Evolutionary conservation across 2,888 invertebrate genomes (phyloP).

Genomic region (Lumbricus terrestris): DNA sequence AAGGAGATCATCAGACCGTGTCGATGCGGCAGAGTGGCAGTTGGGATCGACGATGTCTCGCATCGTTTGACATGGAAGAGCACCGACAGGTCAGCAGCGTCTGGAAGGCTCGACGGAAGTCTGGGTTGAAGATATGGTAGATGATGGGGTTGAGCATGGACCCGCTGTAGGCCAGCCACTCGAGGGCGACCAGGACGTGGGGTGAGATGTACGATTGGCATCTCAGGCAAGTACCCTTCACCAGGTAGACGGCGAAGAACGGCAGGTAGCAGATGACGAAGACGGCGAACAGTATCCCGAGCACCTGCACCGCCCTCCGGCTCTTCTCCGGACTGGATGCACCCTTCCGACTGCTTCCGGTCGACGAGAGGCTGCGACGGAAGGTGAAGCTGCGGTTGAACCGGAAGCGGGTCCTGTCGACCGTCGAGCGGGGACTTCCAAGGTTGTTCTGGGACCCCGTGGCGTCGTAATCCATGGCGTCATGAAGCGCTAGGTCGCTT

Average conservation of each 20-base stretch:
- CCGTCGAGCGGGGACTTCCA: background rate
- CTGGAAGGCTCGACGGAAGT: conserved; percentile 42
- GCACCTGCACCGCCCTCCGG: conserved; percentile 43
- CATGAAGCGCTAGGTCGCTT: background rate
- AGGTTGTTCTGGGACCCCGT: background rate
- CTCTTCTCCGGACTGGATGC: conserved; percentile 34
- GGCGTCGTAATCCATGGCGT: background rate
- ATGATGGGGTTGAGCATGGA: conserved; percentile 45
- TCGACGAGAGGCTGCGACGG: conserved; percentile 19
- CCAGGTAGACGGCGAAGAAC: conserved; percentile 43
- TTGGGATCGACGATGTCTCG: background rate
- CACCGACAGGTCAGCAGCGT: conserved; percentile 39
- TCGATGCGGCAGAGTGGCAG: conserved; percentile 10
- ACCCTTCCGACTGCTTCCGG: conserved; percentile 17
- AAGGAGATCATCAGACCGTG: background rate
- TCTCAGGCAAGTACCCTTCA: conserved; percentile 35
- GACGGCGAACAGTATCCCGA: conserved; percentile 45
- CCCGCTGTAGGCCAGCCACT: conserved; percentile 43
- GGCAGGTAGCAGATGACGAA: conserved; percentile 45
- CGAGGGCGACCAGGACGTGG: conserved; percentile 36
- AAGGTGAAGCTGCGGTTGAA: background rate
- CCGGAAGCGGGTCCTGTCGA: background rate
- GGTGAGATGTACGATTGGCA: conserved; percentile 37
- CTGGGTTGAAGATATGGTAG: conserved; percentile 45
- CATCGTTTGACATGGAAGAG: background rate